A percentile compares a stretch with the other conserved stretches of the same genome.
Evolutionary conservation across 2,888 invertebrate genomes (phyloP).

Genomic region (Caenorhabditis doughertyi): DNA sequence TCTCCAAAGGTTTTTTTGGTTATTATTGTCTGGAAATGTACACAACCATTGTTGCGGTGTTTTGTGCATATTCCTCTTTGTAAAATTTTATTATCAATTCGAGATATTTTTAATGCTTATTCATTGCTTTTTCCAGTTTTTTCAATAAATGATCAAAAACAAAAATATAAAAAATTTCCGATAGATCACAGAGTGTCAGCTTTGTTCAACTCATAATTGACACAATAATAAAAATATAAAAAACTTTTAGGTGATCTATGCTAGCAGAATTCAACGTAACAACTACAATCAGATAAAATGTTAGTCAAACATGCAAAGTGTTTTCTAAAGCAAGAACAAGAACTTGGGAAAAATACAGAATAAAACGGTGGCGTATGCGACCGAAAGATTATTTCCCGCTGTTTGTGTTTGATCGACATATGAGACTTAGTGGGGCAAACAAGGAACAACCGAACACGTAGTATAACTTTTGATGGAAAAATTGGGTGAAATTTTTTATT

Average conservation of each 20-base stretch:
- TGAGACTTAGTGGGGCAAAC: background rate
- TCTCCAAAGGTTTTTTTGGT: slow-evolving; percentile 34
- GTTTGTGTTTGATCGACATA: slow-evolving; percentile 15
- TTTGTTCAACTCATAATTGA: too few species aligned
- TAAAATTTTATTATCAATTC: background rate
- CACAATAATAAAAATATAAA: too few species aligned
- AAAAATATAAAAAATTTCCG: background rate
- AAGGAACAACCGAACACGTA: background rate
- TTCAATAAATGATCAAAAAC: slow-evolving; percentile 2
- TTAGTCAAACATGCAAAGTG: too few species aligned
- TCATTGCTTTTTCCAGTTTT: slow-evolving; percentile 2
- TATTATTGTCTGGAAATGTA: slow-evolving; percentile 31
- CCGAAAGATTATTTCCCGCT: slow-evolving; percentile 39
- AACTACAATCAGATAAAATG: too few species aligned
- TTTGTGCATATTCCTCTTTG: slow-evolving; percentile 52
- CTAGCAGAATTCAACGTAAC: too few species aligned
- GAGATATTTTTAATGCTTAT: background rate
- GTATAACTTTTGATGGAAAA: background rate
- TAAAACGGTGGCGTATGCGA: too few species aligned
- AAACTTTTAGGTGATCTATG: too few species aligned
- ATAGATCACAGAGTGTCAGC: too few species aligned
- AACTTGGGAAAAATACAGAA: too few species aligned
- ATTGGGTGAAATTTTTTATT: too few species aligned
- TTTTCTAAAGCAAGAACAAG: too few species aligned
- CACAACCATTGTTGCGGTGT: slow-evolving; percentile 60